phyloP scores from a whole-genome alignment of 2,888 invertebrate genomes.

The Napeogenes inachia region DNA sequence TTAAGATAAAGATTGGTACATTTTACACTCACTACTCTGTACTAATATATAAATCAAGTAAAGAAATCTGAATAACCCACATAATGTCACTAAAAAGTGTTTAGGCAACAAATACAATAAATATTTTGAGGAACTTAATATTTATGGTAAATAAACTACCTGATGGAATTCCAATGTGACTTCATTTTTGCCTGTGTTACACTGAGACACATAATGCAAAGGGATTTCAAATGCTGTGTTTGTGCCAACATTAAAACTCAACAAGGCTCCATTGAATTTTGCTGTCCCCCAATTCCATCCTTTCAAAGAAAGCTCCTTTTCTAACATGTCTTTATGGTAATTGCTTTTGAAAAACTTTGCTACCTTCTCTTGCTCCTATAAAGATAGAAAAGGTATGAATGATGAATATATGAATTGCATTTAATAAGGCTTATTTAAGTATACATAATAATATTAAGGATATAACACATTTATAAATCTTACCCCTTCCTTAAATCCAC shows the following conservation, averaged over 20 bases:
- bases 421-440: background rate
- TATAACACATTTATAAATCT: slow-evolving; percentile 35
- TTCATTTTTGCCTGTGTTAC: slow-evolving; percentile 97
- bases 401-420: background rate
- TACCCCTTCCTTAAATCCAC: slow-evolving; percentile 94
- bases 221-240: slow-evolving; percentile 97
- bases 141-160: slow-evolving; percentile 57
- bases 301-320: slow-evolving; percentile 94
- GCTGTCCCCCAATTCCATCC: slow-evolving; percentile 99
- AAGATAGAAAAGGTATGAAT: slow-evolving; percentile 16
- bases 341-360: slow-evolving; percentile 90
- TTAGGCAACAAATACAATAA: no score
- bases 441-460: background rate
- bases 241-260: slow-evolving; percentile 90
- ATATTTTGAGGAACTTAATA: background rate
- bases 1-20: no score
- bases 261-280: slow-evolving; percentile 91
- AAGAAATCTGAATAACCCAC: no score
- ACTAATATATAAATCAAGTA: no score
- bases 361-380: slow-evolving; percentile 93
- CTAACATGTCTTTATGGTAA: slow-evolving; percentile 91
- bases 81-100: no score
- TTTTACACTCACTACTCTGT: no score
- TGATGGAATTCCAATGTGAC: slow-evolving; percentile 98
- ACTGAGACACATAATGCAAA: slow-evolving; percentile 95